Conservation (phyloP, 2,797 vertebrate genomes). For the Galagoides demidoff region DNA sequence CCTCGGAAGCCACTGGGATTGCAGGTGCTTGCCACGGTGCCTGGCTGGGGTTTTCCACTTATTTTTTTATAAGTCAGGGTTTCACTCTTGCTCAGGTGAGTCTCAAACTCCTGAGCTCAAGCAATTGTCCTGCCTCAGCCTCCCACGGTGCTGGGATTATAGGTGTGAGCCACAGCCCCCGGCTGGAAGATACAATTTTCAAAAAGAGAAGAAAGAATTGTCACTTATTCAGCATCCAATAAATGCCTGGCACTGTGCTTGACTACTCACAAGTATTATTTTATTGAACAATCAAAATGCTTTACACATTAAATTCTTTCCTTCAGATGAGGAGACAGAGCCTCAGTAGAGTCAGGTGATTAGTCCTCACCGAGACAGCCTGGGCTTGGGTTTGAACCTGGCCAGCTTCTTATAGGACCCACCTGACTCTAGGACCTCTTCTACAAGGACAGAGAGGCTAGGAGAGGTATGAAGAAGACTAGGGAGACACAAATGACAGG, state of each 20-base stretch:
- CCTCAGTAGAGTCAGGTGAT: not conserved
- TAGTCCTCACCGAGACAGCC: not conserved
- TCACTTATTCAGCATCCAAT: not conserved
- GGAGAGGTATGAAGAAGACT: not conserved
- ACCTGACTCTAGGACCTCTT: not conserved
- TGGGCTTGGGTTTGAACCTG: not conserved
- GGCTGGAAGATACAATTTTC: too few relatives aligned
- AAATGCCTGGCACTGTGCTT: constrained; percentile 53
- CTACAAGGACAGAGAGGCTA: not conserved
- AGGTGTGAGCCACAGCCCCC: too few relatives aligned
- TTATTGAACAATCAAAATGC: not conserved
- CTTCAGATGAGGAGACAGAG: not conserved
- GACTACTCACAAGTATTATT: not conserved
- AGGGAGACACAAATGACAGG: not conserved
- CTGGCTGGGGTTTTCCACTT: too few relatives aligned
- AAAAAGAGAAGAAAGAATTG: constrained; percentile 14
- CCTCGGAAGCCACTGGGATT: too few relatives aligned
- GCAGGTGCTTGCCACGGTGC: too few relatives aligned
- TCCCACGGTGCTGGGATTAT: too few relatives aligned
- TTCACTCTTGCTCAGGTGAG: too few relatives aligned
- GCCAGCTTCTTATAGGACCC: not conserved
- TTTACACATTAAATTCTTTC: not conserved
- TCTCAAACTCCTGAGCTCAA: too few relatives aligned
- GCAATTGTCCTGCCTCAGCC: too few relatives aligned
- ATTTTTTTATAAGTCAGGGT: too few relatives aligned